A percentile compares a stretch with the other conserved stretches of the same genome.
Conservation (phyloP, 2,113 vertebrate genomes). For the Protobothrops mucrosquamatus region DNA sequence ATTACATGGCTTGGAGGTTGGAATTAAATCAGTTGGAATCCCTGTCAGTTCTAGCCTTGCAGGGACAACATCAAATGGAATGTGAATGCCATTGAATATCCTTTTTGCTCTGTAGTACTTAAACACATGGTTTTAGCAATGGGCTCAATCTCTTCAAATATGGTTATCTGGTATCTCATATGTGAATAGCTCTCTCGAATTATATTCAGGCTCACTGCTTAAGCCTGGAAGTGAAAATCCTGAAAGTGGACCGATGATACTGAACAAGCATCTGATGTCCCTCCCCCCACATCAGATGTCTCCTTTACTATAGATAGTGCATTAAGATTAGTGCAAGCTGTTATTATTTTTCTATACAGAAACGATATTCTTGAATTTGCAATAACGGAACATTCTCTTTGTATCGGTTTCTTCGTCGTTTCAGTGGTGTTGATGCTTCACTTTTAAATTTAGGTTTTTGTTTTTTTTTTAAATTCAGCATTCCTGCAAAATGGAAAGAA, state of each 20-base stretch:
- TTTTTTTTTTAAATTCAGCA: background rate
- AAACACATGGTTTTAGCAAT: background rate
- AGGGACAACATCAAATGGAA: conserved; percentile 44
- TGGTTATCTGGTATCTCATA: background rate
- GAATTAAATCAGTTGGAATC: conserved; percentile 52
- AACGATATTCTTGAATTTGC: background rate
- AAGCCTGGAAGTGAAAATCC: conserved; percentile 35
- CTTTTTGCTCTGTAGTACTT: conserved; percentile 33
- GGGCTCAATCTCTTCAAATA: background rate
- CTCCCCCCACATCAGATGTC: background rate
- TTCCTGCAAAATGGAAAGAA: background rate
- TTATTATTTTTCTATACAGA: conserved; percentile 36
- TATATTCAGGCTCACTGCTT: conserved; percentile 12
- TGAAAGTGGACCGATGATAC: conserved; percentile 47
- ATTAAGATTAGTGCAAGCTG: conserved; percentile 36
- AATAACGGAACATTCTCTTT: conserved; percentile 6
- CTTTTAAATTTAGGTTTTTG: conserved; percentile 26
- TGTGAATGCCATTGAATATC: conserved; percentile 37
- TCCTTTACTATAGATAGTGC: conserved; percentile 44
- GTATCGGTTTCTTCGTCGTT: background rate
- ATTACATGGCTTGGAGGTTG: conserved; percentile 42
- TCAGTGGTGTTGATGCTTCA: background rate
- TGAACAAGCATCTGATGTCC: background rate
- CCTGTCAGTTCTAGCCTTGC: conserved; percentile 41
- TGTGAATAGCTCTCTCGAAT: background rate